Evolutionary conservation across 2,888 invertebrate species (phyloP).

Genomic region (Rhagium mordax): DNA sequence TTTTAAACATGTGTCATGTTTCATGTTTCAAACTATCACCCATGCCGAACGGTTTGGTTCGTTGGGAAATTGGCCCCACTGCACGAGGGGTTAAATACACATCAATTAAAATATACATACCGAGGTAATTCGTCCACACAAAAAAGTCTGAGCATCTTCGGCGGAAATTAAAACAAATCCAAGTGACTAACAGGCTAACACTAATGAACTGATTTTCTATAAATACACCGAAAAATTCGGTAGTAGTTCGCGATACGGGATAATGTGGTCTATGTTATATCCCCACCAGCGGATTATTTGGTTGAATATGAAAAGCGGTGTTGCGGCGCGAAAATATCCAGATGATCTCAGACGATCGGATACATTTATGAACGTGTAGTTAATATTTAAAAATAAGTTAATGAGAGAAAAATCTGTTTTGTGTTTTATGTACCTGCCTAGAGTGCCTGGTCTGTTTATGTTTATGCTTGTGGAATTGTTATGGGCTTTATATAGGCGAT

Average conservation of each 20-base stretch:
- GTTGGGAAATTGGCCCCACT: neutral
- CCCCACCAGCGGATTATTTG: slow-evolving; percentile 14
- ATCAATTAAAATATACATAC: slow-evolving; percentile 13
- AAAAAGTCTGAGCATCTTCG: slow-evolving; percentile 26
- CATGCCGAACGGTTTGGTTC: neutral
- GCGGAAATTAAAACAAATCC: slow-evolving; percentile 9
- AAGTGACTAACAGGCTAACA: slow-evolving; percentile 17
- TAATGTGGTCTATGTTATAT: neutral
- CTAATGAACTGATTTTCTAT: slow-evolving; percentile 39
- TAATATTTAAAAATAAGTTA: slow-evolving; percentile 15
- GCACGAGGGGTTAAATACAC: neutral
- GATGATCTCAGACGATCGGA: slow-evolving; percentile 18
- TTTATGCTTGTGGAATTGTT: neutral
- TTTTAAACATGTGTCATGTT: neutral
- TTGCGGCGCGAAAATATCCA: slow-evolving; percentile 16
- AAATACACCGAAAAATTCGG: slow-evolving; percentile 32
- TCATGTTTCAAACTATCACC: neutral
- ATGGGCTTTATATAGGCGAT: neutral
- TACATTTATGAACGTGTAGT: slow-evolving; percentile 1
- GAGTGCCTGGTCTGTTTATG: neutral
- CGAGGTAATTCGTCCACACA: slow-evolving; percentile 22
- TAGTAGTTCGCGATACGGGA: slow-evolving; percentile 17
- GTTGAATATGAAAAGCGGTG: slow-evolving; percentile 9
- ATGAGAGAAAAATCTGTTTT: slow-evolving; percentile 10
- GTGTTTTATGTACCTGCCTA: neutral